Conservation (phyloP, 2,797 vertebrate species). For the Microctenopoma stevenorrisi region DNA sequence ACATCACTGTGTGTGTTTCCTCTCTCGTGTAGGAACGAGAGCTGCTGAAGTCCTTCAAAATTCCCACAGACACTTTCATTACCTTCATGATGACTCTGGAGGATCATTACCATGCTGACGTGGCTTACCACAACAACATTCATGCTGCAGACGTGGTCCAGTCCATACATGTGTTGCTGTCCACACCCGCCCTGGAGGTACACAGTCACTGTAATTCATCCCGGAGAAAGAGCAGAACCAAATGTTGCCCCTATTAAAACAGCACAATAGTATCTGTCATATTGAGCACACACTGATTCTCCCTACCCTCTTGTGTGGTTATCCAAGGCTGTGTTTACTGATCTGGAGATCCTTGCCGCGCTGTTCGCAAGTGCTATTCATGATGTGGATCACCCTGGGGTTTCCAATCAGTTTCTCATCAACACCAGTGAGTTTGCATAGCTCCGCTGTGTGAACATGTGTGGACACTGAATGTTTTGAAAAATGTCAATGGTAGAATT, state of each 20-base stretch:
- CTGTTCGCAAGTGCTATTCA: conserved; percentile 94
- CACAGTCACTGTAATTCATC: neutral
- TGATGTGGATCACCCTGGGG: conserved; percentile 94
- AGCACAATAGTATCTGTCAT: neutral
- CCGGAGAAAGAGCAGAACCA: neutral
- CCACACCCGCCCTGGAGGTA: conserved; percentile 92
- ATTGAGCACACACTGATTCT: conserved; percentile 14
- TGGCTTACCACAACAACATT: conserved; percentile 95
- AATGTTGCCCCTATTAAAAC: neutral
- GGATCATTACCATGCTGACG: conserved; percentile 90
- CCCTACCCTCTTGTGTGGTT: conserved; percentile 27
- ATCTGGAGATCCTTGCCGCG: conserved; percentile 92
- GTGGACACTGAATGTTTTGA: conserved; percentile 26
- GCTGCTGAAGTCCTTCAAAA: conserved; percentile 92
- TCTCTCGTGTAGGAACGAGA: conserved; percentile 86
- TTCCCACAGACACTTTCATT: conserved; percentile 89
- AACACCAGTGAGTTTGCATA: conserved; percentile 90
- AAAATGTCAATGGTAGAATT: conserved; percentile 1
- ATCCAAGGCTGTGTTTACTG: conserved; percentile 92
- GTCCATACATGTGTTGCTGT: conserved; percentile 92
- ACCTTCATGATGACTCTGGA: conserved; percentile 93
- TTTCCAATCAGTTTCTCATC: conserved; percentile 97
- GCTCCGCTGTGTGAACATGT: neutral
- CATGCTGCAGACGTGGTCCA: conserved; percentile 94
- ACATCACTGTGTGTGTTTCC: neutral